Base-by-base conservation (phyloP, 92 coral and sea anemone genomes). In the Diadumene lineata region DNA sequence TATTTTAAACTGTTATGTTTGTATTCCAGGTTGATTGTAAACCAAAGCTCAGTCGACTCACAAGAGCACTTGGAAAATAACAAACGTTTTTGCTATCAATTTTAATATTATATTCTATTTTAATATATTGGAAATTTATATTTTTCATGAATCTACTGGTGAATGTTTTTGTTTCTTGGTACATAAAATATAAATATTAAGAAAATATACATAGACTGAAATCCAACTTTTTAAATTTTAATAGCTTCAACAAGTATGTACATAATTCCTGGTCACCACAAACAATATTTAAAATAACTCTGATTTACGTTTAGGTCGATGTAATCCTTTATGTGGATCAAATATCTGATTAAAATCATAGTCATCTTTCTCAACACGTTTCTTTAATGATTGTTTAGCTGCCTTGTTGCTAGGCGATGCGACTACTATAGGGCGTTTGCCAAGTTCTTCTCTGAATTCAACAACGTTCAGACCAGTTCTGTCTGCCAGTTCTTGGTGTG, bases 381-480 rank as follows among this genome's bases (percentile, higher is more conserved):
- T 87, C 82, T 83, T 92, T n/a, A 75, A 78, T 16, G 84, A 77
- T 57, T 76, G 85, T 60, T 69, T 89, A 31, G 84, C 76, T 29
- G 97, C 88, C 50, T 81, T 88, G 34, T 83, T 81, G 69, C 92
- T 81, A 21, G 98, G 98, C 15, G 89, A 83, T 25, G 98, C 98
- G 27, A 94, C 98, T 34, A 92, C 85, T 30, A 78, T 72, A 48
- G 98, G 98, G 55, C 94, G 72, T 87, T 81, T 94, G 31, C 97
- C 97, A 38, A 88, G 81, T 88, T 94, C 98, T 55, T 80, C 85
- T 78, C 97, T 90, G 33, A 82, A 75, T 82, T 94, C 98, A 75
- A 94, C 98, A 75, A 94, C 98, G 80, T 94, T 86, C 26, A 87
- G 88, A 16, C 98, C 98, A 64, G 93, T 92, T 30, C 98, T 85